Evolutionary conservation across 2,113 vertebrate genomes (phyloP).

Genomic region (Macrotus californicus): DNA sequence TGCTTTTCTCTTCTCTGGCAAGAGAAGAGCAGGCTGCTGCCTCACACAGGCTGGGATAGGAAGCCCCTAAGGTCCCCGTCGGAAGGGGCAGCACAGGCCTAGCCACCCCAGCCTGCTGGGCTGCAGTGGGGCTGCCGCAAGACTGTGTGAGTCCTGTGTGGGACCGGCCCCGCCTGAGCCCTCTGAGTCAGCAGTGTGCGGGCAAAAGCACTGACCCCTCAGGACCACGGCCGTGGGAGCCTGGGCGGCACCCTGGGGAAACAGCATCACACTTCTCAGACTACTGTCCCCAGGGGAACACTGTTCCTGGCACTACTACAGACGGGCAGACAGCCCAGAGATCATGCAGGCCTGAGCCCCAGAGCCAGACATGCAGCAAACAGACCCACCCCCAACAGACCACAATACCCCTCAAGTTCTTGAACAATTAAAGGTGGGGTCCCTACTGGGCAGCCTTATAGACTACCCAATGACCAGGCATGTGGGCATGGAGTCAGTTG

Average conservation of each 20-base stretch:
- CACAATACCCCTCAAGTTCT: neutral
- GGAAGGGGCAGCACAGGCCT: neutral
- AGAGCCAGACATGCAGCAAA: neutral
- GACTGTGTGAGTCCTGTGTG: neutral
- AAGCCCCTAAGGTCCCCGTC: neutral
- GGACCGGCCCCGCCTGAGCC: neutral
- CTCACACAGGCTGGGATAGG: neutral
- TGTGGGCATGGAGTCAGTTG: accelerated
- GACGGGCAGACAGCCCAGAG: accelerated
- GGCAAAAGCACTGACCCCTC: neutral
- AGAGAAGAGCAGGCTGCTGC: neutral
- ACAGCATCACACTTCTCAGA: neutral
- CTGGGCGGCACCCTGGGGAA: neutral
- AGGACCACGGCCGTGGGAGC: neutral
- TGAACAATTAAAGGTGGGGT: neutral
- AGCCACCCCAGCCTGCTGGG: neutral
- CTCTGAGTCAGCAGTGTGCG: neutral
- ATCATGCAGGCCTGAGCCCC: neutral
- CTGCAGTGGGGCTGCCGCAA: neutral
- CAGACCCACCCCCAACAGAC: too few species aligned
- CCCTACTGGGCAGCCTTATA: neutral
- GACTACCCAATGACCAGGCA: neutral
- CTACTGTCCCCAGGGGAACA: neutral
- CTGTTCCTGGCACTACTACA: neutral
- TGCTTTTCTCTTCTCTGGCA: neutral